These are phyloP conservation scores for Limnothrissa miodon DNA, from an alignment of 2,113 vertebrate species.

Conservation along the genomic window DNA sequence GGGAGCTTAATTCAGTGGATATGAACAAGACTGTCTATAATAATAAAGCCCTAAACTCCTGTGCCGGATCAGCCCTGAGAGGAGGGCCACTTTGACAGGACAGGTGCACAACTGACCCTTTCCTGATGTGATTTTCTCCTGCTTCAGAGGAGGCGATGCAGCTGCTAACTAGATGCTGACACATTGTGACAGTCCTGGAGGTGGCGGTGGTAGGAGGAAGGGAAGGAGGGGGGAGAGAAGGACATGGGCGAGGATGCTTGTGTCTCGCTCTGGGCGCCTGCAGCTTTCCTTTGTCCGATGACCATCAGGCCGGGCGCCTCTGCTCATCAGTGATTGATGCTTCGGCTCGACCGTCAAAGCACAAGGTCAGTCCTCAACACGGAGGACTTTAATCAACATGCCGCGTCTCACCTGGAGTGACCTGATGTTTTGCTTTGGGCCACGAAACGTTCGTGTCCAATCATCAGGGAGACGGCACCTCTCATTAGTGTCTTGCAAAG, in stretches of 20 bases:
- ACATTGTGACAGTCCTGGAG: conserved; percentile 54
- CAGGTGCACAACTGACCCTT: conserved; percentile 59
- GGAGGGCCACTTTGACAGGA: conserved; percentile 51
- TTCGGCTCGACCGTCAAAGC: conserved; percentile 47
- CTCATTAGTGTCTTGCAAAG: neutral
- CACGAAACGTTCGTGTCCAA: neutral
- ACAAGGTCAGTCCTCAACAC: conserved; percentile 43
- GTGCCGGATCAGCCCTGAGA: conserved; percentile 23
- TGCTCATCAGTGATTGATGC: conserved; percentile 55
- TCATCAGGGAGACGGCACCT: neutral
- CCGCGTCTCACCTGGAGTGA: conserved; percentile 51
- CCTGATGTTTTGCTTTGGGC: conserved; percentile 13
- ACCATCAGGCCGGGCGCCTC: conserved; percentile 31
- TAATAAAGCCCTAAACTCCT: neutral
- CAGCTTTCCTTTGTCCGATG: conserved; percentile 28
- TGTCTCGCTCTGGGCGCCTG: conserved; percentile 54
- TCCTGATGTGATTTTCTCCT: conserved; percentile 49
- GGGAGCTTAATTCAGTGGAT: neutral
- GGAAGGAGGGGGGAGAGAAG: conserved; percentile 34
- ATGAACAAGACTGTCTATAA: neutral
- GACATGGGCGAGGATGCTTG: too few species aligned
- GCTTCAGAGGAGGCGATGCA: conserved; percentile 54
- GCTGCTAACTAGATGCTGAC: conserved; percentile 63
- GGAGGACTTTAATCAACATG: conserved; percentile 51
- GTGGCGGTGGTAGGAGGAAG: neutral